phyloP scores from a whole-genome alignment of 2,888 invertebrate species.

The Spilosoma lubricipeda region DNA sequence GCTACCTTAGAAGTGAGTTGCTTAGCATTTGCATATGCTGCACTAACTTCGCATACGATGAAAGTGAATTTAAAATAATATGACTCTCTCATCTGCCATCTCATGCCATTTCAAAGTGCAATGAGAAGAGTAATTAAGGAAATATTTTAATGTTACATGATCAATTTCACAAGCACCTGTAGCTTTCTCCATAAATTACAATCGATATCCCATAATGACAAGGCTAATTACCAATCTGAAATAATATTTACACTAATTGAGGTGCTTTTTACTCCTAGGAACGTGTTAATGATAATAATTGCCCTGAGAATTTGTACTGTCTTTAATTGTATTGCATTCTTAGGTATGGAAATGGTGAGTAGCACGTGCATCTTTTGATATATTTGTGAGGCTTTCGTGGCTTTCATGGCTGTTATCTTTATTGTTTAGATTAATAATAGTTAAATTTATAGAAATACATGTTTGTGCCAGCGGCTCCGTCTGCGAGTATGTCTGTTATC shows the following conservation, averaged over 20 bases:
- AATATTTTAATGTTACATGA: not conserved
- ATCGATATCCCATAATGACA: not conserved
- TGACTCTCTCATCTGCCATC: no score
- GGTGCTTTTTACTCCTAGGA: not conserved
- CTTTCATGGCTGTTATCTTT: not conserved
- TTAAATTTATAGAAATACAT: not conserved
- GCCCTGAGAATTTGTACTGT: conserved; percentile 8
- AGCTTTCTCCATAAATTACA: not conserved
- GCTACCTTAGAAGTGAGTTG: no score
- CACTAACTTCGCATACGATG: no score
- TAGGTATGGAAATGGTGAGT: not conserved
- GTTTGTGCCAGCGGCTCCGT: no score
- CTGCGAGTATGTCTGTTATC: no score
- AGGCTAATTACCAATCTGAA: not conserved
- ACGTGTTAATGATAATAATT: no score
- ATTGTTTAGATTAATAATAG: not conserved
- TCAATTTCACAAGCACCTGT: no score
- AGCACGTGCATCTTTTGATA: not conserved
- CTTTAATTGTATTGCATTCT: conserved; percentile 14
- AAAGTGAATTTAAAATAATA: no score
- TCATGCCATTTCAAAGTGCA: not conserved
- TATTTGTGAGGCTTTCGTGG: no score
- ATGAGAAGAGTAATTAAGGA: not conserved
- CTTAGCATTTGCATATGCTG: no score
- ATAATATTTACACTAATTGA: not conserved